Evolutionary conservation across 1,140 invertebrate species (phyloP).

Genomic region (Diabrotica undecimpunctata): DNA sequence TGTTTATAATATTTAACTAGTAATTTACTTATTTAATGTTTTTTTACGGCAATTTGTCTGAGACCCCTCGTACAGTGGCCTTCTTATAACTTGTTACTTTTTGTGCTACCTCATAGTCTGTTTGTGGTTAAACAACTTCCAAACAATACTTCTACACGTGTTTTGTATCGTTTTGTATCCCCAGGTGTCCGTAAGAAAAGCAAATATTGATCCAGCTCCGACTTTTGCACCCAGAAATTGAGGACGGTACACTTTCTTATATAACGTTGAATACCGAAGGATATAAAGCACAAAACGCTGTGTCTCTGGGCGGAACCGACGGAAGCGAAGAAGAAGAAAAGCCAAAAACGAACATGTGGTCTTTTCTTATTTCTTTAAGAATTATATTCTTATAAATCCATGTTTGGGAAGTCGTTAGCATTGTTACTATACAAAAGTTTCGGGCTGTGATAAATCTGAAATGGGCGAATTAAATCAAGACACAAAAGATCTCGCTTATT

Average conservation of each 20-base stretch:
- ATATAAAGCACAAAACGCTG: background rate
- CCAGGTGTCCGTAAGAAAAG: conserved; percentile 3
- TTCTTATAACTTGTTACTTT: too few species aligned
- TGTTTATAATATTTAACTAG: too few species aligned
- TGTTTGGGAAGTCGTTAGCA: conserved; percentile 14
- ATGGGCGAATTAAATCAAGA: too few species aligned
- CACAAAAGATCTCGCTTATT: too few species aligned
- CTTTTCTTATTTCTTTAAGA: conserved; percentile 6
- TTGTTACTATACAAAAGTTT: conserved; percentile 2
- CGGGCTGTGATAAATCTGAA: too few species aligned
- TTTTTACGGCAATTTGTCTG: too few species aligned
- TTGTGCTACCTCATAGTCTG: too few species aligned
- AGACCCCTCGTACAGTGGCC: too few species aligned
- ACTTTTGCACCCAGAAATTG: background rate
- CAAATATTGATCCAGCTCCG: conserved; percentile 4
- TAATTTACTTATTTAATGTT: too few species aligned
- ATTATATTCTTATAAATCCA: conserved; percentile 14
- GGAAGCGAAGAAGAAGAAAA: conserved; percentile 7
- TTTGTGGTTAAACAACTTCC: background rate
- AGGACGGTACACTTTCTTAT: background rate
- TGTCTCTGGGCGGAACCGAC: background rate
- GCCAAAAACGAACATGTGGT: conserved; percentile 4
- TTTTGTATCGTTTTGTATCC: conserved; percentile 5
- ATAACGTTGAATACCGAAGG: background rate
- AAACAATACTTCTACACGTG: background rate